Evolutionary conservation across 2,113 vertebrate species (phyloP), one percentile per base, ranked within the genome.

Genomic region (Cavia aperea): DNA sequence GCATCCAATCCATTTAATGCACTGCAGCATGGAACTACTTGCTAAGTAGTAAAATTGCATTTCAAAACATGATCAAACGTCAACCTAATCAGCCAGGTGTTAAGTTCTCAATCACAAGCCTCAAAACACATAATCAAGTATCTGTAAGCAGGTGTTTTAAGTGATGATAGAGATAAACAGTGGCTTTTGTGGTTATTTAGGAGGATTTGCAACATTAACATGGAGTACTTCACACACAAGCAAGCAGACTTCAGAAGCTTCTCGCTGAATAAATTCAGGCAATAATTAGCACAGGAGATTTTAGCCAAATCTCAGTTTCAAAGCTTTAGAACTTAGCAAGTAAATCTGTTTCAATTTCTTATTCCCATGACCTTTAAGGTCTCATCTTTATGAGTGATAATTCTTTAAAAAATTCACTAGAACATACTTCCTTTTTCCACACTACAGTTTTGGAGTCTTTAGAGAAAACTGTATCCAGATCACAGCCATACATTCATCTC

Each of bases 51-150:
- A 72, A 94, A 88, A 91, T 46, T 54, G 43, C 81, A 56, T 95
- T 86, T 96, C 60, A 78, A 95, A 93, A 93, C 84, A 70, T 46
- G 84, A 89, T 86, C 94, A 93, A 93, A 96, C 89, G 5, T 29
- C 94, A 81, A 49, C 75, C 84, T 92, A 75, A 96, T 96, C 94
- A 96, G 94, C 95, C 95, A 96, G 96, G 96, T 96, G 96, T 73
- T 46, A 94, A 88, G 36, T 31, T 83, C 92, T 96, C 95, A 96
- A 95, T 94, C 95, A 92, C 79, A 72, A 88, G 73, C 90, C 92
- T 96, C 94, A 75, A 86, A 95, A 94, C 91, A 95, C 95, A 91
- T 89, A 88, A 96, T 94, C 95, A 94, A 93, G 70, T 79, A 92
- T 87, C 92, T 73, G 94, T 87, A 90, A 89, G 94, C 95, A 96